Conservation (phyloP, 1,140 invertebrate genomes). For the Trissolcus basalis region DNA sequence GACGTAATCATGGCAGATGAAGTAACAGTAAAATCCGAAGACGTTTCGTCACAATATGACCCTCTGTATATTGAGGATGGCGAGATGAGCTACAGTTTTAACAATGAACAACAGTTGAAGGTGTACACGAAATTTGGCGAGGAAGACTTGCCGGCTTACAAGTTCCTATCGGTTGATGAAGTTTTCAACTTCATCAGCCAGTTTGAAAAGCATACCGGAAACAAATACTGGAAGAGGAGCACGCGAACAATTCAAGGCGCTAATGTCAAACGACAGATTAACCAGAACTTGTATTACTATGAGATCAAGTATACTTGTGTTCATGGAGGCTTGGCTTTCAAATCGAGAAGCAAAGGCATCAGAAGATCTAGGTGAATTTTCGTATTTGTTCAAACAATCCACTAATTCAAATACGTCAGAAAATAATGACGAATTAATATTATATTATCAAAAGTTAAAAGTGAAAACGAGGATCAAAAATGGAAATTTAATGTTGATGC, state of each 20-base stretch:
- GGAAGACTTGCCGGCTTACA: slow-evolving; percentile 19
- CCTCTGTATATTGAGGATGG: slow-evolving; percentile 3
- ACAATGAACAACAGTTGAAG: slow-evolving; percentile 1
- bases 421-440: neutral
- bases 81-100: too few relatives aligned
- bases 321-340: slow-evolving; percentile 38
- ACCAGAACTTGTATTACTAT: slow-evolving; percentile 34
- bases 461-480: neutral
- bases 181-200: slow-evolving; percentile 35
- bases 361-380: slow-evolving; percentile 34
- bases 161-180: slow-evolving; percentile 24
- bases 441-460: neutral
- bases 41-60: slow-evolving; percentile 21
- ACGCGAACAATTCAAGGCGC: slow-evolving; percentile 30
- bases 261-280: slow-evolving; percentile 30
- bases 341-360: slow-evolving; percentile 40
- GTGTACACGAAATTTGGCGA: slow-evolving; percentile 17
- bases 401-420: too few relatives aligned
- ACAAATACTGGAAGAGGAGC: slow-evolving; percentile 37
- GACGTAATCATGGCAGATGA: slow-evolving; percentile 11
- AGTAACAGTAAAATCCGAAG: slow-evolving; percentile 22
- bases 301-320: slow-evolving; percentile 38
- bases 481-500: neutral
- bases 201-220: slow-evolving; percentile 22
- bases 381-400: too few relatives aligned